Conservation (phyloP, 2,113 vertebrate genomes). For the Tachysurus fulvidraco region DNA sequence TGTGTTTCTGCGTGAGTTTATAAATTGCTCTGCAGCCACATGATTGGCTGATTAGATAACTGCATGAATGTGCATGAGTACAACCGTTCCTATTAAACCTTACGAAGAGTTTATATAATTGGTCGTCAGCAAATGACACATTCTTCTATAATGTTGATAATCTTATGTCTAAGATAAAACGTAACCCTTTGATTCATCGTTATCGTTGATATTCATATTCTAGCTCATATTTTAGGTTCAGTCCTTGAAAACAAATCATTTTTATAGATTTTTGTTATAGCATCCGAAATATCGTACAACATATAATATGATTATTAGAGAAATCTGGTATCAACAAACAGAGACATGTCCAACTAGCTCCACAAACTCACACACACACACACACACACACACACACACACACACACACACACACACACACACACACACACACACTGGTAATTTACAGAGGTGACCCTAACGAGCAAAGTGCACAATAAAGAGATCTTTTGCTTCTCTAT, state of each 20-base stretch:
- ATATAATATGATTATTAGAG: background rate
- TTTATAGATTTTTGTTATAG: background rate
- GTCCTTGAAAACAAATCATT: background rate
- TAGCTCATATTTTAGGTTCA: background rate
- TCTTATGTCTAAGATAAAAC: too few species aligned
- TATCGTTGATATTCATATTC: background rate
- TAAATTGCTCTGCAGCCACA: too few species aligned
- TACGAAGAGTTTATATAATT: too few species aligned
- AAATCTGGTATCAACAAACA: background rate
- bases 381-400: slow-evolving; percentile 31
- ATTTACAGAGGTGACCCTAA: background rate
- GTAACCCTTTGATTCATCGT: background rate
- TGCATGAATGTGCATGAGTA: too few species aligned
- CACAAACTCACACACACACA: slow-evolving; percentile 20
- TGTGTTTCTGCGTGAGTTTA: too few species aligned
- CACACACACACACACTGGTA: slow-evolving; percentile 29
- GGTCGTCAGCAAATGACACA: too few species aligned
- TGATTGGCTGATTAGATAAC: too few species aligned
- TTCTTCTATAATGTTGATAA: too few species aligned
- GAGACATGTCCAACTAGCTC: background rate
- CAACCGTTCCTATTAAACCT: background rate
- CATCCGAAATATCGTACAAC: background rate
- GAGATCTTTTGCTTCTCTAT: background rate
- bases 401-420: slow-evolving; percentile 22
- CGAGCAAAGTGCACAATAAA: background rate